Evolutionary conservation across 92 coral and sea anemone genomes (phyloP).

Genomic region (Siderastrea siderea): DNA sequence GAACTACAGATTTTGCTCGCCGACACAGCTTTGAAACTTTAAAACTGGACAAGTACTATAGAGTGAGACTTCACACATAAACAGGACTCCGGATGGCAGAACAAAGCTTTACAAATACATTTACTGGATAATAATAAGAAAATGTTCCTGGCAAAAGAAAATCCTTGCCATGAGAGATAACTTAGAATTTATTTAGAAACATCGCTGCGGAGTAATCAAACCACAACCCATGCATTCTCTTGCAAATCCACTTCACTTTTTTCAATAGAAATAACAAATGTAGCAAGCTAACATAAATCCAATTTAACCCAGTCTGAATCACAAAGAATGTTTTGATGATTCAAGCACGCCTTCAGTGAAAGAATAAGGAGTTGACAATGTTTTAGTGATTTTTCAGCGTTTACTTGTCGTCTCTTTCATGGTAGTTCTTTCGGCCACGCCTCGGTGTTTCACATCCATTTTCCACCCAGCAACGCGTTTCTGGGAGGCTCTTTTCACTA

Average conservation of each 20-base stretch:
- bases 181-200: too few relatives aligned
- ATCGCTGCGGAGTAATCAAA: too few relatives aligned
- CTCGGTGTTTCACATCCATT: neutral
- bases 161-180: too few relatives aligned
- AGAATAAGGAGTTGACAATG: neutral
- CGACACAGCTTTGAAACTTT: neutral
- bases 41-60: neutral
- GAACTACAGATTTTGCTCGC: neutral
- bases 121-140: neutral
- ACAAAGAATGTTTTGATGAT: neutral
- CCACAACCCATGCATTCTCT: too few relatives aligned
- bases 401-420: neutral
- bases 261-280: too few relatives aligned
- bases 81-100: neutral
- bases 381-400: neutral
- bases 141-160: neutral
- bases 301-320: neutral
- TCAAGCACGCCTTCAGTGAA: neutral
- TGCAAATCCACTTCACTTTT: too few relatives aligned
- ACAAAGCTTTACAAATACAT: neutral
- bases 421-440: constrained; percentile 13
- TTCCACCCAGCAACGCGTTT: neutral
- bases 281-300: neutral
- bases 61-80: neutral
- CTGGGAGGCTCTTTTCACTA: neutral